Evolutionary conservation across 2,797 vertebrate genomes (phyloP).

Genomic region (Philypnodon macrostomus): DNA sequence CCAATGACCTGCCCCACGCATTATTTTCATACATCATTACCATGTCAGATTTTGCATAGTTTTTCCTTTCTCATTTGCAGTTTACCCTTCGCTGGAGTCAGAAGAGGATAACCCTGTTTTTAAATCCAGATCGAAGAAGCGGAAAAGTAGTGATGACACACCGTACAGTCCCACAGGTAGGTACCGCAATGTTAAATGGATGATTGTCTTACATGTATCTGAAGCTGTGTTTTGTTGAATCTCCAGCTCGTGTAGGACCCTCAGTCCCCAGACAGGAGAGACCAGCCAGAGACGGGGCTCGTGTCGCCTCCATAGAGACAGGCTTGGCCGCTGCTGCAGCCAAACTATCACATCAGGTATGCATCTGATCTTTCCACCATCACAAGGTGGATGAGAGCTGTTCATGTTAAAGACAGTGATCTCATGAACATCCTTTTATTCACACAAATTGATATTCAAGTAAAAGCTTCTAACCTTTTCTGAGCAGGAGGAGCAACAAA

Average conservation of each 20-base stretch:
- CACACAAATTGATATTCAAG: neutral
- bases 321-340: slow-evolving; percentile 93
- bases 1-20: too few relatives aligned
- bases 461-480: too few relatives aligned
- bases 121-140: slow-evolving; percentile 97
- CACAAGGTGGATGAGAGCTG: too few relatives aligned
- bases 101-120: slow-evolving; percentile 98
- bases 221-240: neutral
- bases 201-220: neutral
- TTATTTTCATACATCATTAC: too few relatives aligned
- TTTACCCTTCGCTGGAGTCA: slow-evolving; percentile 97
- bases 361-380: neutral
- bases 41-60: too few relatives aligned
- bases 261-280: slow-evolving; percentile 93
- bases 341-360: slow-evolving; percentile 95
- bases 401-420: too few relatives aligned
- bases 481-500: slow-evolving; percentile 90
- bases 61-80: slow-evolving; percentile 42
- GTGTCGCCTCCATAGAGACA: slow-evolving; percentile 95
- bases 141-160: slow-evolving; percentile 95
- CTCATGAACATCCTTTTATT: too few relatives aligned
- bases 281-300: slow-evolving; percentile 91
- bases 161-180: slow-evolving; percentile 97
- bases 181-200: neutral
- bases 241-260: slow-evolving; percentile 90